Evolutionary conservation across 2,113 vertebrate species (phyloP), one percentile per base, ranked within the genome.

Genomic region (Bostrychus sinensis): DNA sequence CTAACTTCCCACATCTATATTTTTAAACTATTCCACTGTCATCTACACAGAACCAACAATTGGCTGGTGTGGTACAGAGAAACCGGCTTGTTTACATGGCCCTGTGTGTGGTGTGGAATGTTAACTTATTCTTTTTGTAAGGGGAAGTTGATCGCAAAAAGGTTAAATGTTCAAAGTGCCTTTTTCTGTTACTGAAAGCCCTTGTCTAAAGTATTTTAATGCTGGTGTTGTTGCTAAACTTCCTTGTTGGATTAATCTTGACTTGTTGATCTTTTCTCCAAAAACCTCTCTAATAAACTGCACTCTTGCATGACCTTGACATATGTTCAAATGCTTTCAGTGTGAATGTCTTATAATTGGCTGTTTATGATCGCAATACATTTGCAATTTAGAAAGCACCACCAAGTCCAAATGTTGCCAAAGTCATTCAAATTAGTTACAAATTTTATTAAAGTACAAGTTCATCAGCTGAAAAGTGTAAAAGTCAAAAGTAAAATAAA

Each of bases 51-150:
- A 78, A 70, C 73, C 36, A 66, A 70, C 71, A 78, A 80, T 91
- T 93, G 93, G 94, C 88, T 91, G 92, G 95, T 95, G 95, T 96
- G 92, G 93, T 96, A 98, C 96, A 96, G 95, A 97, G 95, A 96
- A 98, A 94, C 94, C 92, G 91, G 92, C 92, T 92, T 77, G 95
- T 96, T 96, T 97, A 95, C 94, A 86, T 83, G 83, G 92, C 88
- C 80, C 83, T 56, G 84, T 74, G 70, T 66, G 80, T 78, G 3
- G 19, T 23, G 43, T 9, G 30, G 11, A 62, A 0, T 5, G 30
- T 36, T 67, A 45, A 3, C 54, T 64, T 17, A 37, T 43, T 48
- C 17, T 66, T 63, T 45, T 43, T 16, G 0, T 14, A 14, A 48
- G 54, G 46, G 59, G 30, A 28, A 48, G 37, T 84, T 38, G 48